A percentile compares a stretch with the other conserved stretches of the same genome.
Evolutionary conservation across 2,888 invertebrate genomes (phyloP).

Genomic region (Xestia rhomboidea): DNA sequence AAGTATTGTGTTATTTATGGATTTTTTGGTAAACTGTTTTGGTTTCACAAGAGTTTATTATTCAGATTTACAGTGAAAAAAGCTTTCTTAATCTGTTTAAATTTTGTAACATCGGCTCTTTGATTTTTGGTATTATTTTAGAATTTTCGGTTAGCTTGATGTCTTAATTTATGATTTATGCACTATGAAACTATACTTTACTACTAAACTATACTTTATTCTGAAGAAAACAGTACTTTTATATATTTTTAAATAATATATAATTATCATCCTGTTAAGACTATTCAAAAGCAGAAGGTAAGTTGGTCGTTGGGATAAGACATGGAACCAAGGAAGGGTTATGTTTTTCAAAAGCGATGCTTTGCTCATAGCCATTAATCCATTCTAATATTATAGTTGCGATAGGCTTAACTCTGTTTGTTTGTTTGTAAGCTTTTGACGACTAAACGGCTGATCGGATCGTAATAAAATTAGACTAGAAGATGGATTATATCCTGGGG

Average conservation of each 20-base stretch:
- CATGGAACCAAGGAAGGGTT: too few species aligned
- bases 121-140: background rate
- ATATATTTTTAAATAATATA: background rate
- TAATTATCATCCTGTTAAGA: background rate
- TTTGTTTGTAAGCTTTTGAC: too few species aligned
- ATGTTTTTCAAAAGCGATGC: background rate
- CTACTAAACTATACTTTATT: background rate
- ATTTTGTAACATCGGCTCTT: background rate
- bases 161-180: background rate
- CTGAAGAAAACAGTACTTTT: background rate
- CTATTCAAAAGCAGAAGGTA: background rate
- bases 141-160: background rate
- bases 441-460: too few species aligned
- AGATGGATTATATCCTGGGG: too few species aligned
- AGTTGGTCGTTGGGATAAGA: background rate
- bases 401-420: too few species aligned
- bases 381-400: too few species aligned
- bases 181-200: background rate
- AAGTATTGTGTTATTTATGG: slow-evolving; percentile 33
- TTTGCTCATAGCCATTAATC: background rate
- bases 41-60: background rate
- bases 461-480: too few species aligned
- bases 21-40: slow-evolving; percentile 30
- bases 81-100: background rate
- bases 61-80: slow-evolving; percentile 2